Evolutionary conservation across 2,888 invertebrate genomes (phyloP).

Genomic region (Archaeoteleia sp.): DNA sequence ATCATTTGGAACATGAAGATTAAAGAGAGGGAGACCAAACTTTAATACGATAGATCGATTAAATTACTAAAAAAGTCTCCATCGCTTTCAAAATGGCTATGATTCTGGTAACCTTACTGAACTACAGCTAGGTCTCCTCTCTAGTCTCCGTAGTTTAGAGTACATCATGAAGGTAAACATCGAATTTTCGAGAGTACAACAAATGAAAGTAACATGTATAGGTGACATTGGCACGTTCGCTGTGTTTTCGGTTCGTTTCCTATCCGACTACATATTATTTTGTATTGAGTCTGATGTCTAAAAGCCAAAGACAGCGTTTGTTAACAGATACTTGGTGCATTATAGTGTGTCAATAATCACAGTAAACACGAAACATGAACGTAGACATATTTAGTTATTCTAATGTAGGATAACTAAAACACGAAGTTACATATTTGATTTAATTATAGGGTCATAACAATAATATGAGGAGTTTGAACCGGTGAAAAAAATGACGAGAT

Average conservation of each 20-base stretch:
- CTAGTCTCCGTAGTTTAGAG: not conserved
- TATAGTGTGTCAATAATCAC: not conserved
- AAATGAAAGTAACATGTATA: not conserved
- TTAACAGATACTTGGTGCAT: constrained; percentile 28
- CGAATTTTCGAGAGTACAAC: not conserved
- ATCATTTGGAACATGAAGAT: too few species aligned
- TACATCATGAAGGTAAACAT: not conserved
- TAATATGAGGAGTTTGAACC: constrained; percentile 13
- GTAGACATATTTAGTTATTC: too few species aligned
- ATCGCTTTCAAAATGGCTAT: too few species aligned
- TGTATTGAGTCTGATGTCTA: constrained; percentile 29
- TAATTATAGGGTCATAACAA: constrained; percentile 19
- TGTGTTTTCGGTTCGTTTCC: constrained; percentile 45
- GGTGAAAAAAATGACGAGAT: constrained; percentile 30
- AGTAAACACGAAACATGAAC: not conserved
- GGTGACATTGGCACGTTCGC: constrained; percentile 43
- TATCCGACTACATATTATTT: constrained; percentile 2
- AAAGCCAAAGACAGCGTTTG: constrained; percentile 38
- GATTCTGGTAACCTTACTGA: too few species aligned
- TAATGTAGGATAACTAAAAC: too few species aligned
- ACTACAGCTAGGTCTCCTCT: too few species aligned
- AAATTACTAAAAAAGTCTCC: too few species aligned
- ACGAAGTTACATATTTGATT: too few species aligned
- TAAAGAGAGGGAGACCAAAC: too few species aligned
- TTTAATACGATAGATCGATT: too few species aligned